These are phyloP conservation scores for Agapornis roseicollis DNA, from an alignment of 2,113 vertebrate genomes.

Conservation along the genomic window DNA sequence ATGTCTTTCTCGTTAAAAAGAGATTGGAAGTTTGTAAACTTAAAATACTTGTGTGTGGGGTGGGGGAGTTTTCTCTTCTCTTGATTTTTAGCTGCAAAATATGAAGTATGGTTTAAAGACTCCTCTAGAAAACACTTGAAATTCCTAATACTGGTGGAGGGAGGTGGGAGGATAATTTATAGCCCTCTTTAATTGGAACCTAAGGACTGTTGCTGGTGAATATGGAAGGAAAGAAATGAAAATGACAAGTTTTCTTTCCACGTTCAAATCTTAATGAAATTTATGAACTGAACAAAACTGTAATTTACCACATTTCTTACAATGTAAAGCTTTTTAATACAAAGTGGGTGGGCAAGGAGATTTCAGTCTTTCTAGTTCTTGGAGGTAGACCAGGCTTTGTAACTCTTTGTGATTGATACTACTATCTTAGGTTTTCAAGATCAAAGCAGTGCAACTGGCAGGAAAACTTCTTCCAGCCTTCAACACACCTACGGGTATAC, in stretches of 20 bases:
- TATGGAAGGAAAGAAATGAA: neutral
- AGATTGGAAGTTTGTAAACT: neutral
- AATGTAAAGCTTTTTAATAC: neutral
- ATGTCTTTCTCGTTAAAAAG: neutral
- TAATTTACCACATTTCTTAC: neutral
- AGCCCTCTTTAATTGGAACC: neutral
- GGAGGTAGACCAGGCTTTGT: neutral
- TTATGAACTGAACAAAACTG: conserved; percentile 6
- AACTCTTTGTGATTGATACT: conserved; percentile 50
- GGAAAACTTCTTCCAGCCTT: conserved; percentile 98
- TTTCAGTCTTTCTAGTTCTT: neutral
- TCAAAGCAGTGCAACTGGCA: conserved; percentile 95
- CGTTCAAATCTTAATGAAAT: neutral
- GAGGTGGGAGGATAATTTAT: neutral
- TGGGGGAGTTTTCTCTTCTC: neutral
- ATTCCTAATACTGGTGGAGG: neutral
- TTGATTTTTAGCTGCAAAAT: conserved; percentile 1
- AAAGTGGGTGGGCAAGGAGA: neutral
- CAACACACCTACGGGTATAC: conserved; percentile 97
- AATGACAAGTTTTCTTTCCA: conserved; percentile 20
- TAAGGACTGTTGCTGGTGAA: neutral
- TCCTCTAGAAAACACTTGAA: neutral
- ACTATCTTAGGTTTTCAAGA: conserved; percentile 88
- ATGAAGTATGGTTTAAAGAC: neutral
- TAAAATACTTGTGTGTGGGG: neutral